These are phyloP conservation scores for Brotula barbata DNA, from an alignment of 2,797 vertebrate species.

Conservation along the genomic window DNA sequence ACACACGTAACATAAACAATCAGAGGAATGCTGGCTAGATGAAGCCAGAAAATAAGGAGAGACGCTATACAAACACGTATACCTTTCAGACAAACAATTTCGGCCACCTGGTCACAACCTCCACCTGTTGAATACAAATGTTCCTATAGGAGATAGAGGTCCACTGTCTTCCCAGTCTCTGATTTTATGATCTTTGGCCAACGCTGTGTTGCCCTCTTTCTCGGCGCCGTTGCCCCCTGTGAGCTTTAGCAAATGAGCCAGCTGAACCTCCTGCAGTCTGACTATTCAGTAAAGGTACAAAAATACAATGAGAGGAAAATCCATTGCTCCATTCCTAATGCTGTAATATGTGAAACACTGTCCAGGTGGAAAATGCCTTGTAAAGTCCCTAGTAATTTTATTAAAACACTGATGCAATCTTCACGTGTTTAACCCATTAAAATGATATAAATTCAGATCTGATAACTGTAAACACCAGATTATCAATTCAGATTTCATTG, in stretches of 20 bases:
- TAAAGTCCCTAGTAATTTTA: no score
- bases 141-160: slow-evolving; percentile 1
- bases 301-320: slow-evolving; percentile 43
- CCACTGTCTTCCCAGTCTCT: slow-evolving; percentile 6
- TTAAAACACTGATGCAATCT: neutral
- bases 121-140: slow-evolving; percentile 7
- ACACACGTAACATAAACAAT: slow-evolving; percentile 3
- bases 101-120: neutral
- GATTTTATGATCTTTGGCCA: slow-evolving; percentile 20
- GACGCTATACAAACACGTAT: neutral
- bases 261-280: slow-evolving; percentile 32
- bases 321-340: slow-evolving; percentile 17
- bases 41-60: neutral
- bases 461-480: neutral
- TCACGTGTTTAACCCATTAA: neutral
- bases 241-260: slow-evolving; percentile 34
- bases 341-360: neutral
- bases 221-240: neutral
- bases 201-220: neutral
- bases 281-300: slow-evolving; percentile 21
- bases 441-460: neutral
- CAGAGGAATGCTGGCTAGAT: neutral
- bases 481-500: neutral
- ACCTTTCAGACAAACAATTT: neutral
- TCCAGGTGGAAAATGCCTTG: neutral